Conservation (phyloP, 2,888 invertebrate species). For the Lordiphosa fenestrarum region DNA sequence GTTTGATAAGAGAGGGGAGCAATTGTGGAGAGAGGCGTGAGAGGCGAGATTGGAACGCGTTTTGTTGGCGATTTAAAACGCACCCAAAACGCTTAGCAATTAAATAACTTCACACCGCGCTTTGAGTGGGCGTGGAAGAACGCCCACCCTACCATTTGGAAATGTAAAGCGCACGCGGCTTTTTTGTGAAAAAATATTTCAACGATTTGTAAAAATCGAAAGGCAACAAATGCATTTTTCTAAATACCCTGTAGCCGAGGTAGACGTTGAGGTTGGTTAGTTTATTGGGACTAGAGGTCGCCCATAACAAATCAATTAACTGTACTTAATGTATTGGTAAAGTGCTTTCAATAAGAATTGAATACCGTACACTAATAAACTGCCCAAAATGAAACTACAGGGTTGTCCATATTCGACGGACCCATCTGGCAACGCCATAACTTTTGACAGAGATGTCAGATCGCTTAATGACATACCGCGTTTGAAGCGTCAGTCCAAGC, state of each 20-base stretch:
- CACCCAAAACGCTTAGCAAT: constrained; percentile 62
- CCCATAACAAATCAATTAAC: too few relatives aligned
- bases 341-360: too few relatives aligned
- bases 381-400: too few relatives aligned
- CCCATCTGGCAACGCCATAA: too few relatives aligned
- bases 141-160: constrained; percentile 36
- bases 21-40: neutral
- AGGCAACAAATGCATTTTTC: constrained; percentile 49
- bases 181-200: constrained; percentile 68
- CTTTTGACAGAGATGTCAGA: too few relatives aligned
- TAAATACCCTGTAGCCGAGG: constrained; percentile 5
- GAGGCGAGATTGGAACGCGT: constrained; percentile 1
- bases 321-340: too few relatives aligned
- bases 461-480: too few relatives aligned
- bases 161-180: constrained; percentile 67
- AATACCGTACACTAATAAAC: too few relatives aligned
- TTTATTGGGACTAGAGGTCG: too few relatives aligned
- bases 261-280: neutral
- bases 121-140: constrained; percentile 49
- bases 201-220: constrained; percentile 71
- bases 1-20: neutral
- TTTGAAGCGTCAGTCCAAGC: too few relatives aligned
- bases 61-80: constrained; percentile 34
- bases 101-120: constrained; percentile 78
- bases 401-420: too few relatives aligned